Base-by-base conservation (phyloP, 2,113 vertebrate species). In the Calypte anna region DNA sequence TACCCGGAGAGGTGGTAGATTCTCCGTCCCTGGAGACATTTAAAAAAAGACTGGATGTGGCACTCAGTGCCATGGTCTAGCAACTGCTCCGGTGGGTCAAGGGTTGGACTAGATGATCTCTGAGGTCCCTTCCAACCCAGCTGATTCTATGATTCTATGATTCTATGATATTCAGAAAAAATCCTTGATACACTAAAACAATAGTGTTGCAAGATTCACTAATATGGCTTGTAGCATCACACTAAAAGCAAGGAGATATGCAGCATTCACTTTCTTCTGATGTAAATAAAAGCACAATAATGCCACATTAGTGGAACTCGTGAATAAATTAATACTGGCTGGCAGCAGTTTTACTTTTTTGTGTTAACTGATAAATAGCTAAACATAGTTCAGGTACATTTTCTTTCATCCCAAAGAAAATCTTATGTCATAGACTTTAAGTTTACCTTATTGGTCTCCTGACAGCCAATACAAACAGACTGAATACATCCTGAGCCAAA, bases 81-180 rank as follows among this genome's bases (percentile, higher is more conserved):
- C n/a, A n/a, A n/a, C n/a, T n/a, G n/a, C n/a, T n/a, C n/a, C n/a
- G n/a, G n/a, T n/a, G n/a, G n/a, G n/a, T n/a, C n/a, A n/a, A n/a
- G n/a, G n/a, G n/a, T n/a, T n/a, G n/a, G n/a, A n/a, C n/a, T n/a
- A n/a, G n/a, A n/a, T n/a, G n/a, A n/a, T n/a, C n/a, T n/a, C n/a
- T n/a, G n/a, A n/a, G n/a, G n/a, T n/a, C n/a, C n/a, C n/a, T n/a
- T n/a, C n/a, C n/a, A n/a, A n/a, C n/a, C n/a, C n/a, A n/a, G n/a
- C n/a, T n/a, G n/a, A n/a, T n/a, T n/a, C n/a, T n/a, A n/a, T n/a
- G n/a, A n/a, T n/a, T n/a, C n/a, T n/a, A n/a, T n/a, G n/a, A n/a
- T n/a, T n/a, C n/a, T n/a, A n/a, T n/a, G n/a, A 87, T 96, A 93
- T 83, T 95, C 91, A 96, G 85, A 95, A 95, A 95, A 88, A 88